Evolutionary conservation across 2,888 invertebrate species (phyloP).

Genomic region (Orthonevra nobilis): DNA sequence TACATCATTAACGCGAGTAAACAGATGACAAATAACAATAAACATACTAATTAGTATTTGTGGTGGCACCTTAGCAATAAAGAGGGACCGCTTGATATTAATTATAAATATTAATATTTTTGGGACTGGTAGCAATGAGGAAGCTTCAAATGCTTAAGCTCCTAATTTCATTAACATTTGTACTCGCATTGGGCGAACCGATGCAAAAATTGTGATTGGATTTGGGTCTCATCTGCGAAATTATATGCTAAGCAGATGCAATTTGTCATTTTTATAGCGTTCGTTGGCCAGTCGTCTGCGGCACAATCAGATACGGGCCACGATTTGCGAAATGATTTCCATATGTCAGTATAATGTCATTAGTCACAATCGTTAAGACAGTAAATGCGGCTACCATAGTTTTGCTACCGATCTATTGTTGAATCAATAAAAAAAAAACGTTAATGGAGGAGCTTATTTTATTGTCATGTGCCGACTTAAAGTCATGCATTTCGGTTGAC

Average conservation of each 20-base stretch:
- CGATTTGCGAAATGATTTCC: no score
- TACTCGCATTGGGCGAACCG: no score
- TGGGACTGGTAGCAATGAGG: slow-evolving; percentile 42
- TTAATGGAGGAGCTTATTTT: no score
- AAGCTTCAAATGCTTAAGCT: slow-evolving; percentile 37
- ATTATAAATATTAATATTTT: slow-evolving; percentile 32
- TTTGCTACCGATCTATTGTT: no score
- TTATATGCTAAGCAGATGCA: slow-evolving; percentile 57
- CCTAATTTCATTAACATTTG: slow-evolving; percentile 23
- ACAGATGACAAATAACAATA: slow-evolving; percentile 60
- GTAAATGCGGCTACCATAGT: no score
- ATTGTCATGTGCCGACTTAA: no score
- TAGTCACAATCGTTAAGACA: no score
- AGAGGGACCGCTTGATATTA: slow-evolving; percentile 21
- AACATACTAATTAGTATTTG: slow-evolving; percentile 57
- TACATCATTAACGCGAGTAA: slow-evolving; percentile 58
- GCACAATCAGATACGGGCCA: slow-evolving; percentile 28
- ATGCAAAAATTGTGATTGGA: slow-evolving; percentile 20
- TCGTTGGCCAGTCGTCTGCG: slow-evolving; percentile 9
- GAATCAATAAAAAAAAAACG: no score
- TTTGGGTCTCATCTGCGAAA: slow-evolving; percentile 41
- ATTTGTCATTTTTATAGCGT: slow-evolving; percentile 48
- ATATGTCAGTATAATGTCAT: no score
- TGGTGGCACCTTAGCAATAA: slow-evolving; percentile 6
- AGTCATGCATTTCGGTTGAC: no score